Base-by-base conservation (phyloP, 1,140 invertebrate species). In the Orussus abietinus region DNA sequence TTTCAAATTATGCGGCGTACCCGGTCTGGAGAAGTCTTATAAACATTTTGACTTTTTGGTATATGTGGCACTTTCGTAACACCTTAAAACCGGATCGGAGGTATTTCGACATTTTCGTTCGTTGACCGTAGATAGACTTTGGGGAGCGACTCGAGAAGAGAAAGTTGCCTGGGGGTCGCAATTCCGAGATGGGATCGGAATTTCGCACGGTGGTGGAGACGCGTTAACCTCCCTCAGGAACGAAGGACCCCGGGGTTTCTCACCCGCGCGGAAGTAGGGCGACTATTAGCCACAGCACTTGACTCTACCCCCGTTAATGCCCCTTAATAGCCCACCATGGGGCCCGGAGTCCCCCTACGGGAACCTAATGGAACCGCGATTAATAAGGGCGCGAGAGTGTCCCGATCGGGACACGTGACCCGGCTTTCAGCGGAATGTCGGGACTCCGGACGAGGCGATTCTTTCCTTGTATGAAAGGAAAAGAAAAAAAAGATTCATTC, bases 241-340 rank as follows among this genome's bases (percentile, higher is more conserved):
- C 55, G 45, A 40, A 30, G 52, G 55, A 57, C 55, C 60, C 59
- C 50, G 45, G 44, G 26, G 45, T 59, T 68, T 66, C 64, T 64
- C 60, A 65, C 57, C 64, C 59, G 42, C 38, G 11, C 48, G 37
- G 46, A 47, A 54, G 37, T 46, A 47, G 48, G 60, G 44, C 43
- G 52, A 64, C 57, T 63, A 63, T 64, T 66, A 64, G 59, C 57
- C 39, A 48, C 55, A 53, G 61, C 65, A 69, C 64, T 69, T 69
- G 64, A 69, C 61, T 69, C 59, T 51, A 57, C 49, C 53, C 53
- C 49, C 33, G 43, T 58, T 66, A 66, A 69, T 66, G 62, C 61
- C 53, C 48, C 56, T 57, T 66, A 62, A 68, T 64, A 66, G 62
- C 50, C 43, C 58, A 42, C 49, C 35, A 33, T 42, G 46, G 52